Evolutionary conservation across 2,797 vertebrate genomes (phyloP).

Genomic region (Trachops cirrhosus): DNA sequence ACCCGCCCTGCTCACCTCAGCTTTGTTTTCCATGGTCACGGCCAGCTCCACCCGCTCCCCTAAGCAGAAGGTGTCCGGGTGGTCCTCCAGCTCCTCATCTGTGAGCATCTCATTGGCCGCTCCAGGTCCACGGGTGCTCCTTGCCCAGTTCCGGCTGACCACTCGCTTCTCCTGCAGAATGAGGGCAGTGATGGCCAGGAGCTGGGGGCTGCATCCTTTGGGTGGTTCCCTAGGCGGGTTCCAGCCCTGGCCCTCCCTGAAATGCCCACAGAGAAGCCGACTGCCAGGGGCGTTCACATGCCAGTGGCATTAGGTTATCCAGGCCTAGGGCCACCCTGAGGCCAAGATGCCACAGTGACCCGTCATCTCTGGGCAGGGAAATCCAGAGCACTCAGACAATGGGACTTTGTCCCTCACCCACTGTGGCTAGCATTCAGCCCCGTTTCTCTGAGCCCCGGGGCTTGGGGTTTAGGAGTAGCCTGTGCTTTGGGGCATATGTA

Average conservation of each 20-base stretch:
- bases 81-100: conserved; percentile 79
- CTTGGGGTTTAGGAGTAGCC: not conserved
- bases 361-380: conserved; percentile 47
- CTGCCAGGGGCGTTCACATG: not conserved
- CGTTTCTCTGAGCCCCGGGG: not conserved
- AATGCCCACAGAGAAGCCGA: conserved; percentile 15
- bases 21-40: conserved; percentile 93
- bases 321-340: conserved; percentile 6
- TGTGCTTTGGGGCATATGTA: not conserved
- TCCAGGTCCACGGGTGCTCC: conserved; percentile 74
- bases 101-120: conserved; percentile 80
- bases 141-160: conserved; percentile 86
- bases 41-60: conserved; percentile 92
- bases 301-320: conserved; percentile 53
- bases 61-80: conserved; percentile 82
- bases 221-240: not conserved
- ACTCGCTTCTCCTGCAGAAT: conserved; percentile 90
- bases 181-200: not conserved
- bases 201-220: not conserved
- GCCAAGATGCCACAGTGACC: conserved; percentile 33
- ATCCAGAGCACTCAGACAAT: conserved; percentile 25
- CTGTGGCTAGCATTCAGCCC: not conserved
- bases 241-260: conserved; percentile 21
- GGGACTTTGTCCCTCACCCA: conserved; percentile 38
- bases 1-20: conserved; percentile 83